These are phyloP conservation scores for Dorcus parallelipipedus DNA, from an alignment of 2,888 invertebrate genomes.

Conservation along the genomic window DNA sequence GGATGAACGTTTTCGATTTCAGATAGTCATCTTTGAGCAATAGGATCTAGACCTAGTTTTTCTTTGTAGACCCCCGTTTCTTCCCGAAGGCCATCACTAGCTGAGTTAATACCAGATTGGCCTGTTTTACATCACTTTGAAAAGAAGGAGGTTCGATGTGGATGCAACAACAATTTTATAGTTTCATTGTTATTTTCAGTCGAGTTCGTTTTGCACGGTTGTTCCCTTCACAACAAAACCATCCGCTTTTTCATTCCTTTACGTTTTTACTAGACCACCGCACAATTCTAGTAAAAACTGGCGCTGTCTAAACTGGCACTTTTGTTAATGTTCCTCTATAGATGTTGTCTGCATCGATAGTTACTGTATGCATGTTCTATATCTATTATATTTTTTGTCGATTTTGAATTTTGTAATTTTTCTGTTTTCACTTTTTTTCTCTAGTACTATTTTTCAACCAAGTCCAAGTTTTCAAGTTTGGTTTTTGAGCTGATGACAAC, in stretches of 20 bases:
- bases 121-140: constrained; percentile 82
- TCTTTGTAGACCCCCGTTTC: constrained; percentile 51
- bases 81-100: constrained; percentile 82
- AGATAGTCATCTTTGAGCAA: neutral
- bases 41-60: constrained; percentile 41
- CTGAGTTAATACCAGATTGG: constrained; percentile 96
- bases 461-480: constrained; percentile 37
- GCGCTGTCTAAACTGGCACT: neutral
- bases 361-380: constrained; percentile 25
- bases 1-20: constrained; percentile 4
- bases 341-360: constrained; percentile 43
- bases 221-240: constrained; percentile 9
- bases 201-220: constrained; percentile 22
- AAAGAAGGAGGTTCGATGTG: constrained; percentile 78
- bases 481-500: constrained; percentile 37
- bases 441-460: constrained; percentile 24
- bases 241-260: constrained; percentile 8
- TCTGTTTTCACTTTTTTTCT: constrained; percentile 32
- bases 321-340: constrained; percentile 24
- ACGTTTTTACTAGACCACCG: constrained; percentile 4
- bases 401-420: constrained; percentile 29
- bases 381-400: constrained; percentile 14
- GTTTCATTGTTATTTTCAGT: constrained; percentile 18
- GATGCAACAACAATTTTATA: constrained; percentile 20
- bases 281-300: neutral